Base-by-base conservation (phyloP, 2,888 invertebrate species). In the Dryobota labecula region DNA sequence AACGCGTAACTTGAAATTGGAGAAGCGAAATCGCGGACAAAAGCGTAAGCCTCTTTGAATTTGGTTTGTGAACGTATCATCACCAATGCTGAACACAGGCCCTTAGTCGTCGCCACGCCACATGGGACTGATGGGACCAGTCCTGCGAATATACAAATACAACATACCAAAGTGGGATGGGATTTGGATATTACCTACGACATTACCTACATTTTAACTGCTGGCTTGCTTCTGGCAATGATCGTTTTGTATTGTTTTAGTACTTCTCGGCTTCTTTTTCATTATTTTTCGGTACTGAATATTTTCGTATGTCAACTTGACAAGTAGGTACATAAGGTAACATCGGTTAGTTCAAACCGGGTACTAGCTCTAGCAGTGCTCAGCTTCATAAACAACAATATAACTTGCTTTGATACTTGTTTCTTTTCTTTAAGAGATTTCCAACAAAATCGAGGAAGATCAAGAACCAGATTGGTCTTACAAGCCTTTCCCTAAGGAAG, bases 401-500 rank as follows among this genome's bases (percentile, higher is more conserved):
- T n/a, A 5, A 30, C n/a, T 43, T 13, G 2, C 6, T 47, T 20
- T 33, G 11, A 24, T 63, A 20, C 5, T 45, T 41, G 13, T n/a
- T 30, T 54, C 5, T 71, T 68, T 75, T 57, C 11, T 72, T 71
- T 27, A 62, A 82, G 70, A 70, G 68, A 72, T 76, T 27, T 75
- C 78, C n/a, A 78, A 78, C 20, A 82, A 84, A 66, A 86, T 66
- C 8, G 84, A 82, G 0, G 88, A 90, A 43, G 86, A 88, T 11
- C 80, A 65, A 4, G 90, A 89, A 2, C 94, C 94, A 0, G 93
- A 94, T 72, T 94, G 94, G 99, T 92, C 96, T 96, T 97, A 95
- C 84, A 91, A 85, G 63, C 65, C 89, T 0, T 90, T 94, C 18
- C 95, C 94, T 0, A 83, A 87, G 57, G 94, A 92, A 75, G 89